These are phyloP conservation scores for Scomber scombrus DNA, from an alignment of 2,113 vertebrate species.

Conservation along the genomic window DNA sequence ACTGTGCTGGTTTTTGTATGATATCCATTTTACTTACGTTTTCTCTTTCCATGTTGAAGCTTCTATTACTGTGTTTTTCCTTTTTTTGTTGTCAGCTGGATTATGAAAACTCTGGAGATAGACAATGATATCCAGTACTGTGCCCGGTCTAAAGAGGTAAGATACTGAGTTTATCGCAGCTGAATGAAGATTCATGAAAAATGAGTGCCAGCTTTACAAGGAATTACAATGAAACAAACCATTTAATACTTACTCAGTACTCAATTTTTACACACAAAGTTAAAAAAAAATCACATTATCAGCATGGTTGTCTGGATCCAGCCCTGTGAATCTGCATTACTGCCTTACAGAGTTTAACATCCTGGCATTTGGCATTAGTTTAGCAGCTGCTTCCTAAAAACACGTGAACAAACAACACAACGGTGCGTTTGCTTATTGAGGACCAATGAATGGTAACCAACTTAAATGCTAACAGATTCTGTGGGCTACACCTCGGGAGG, in stretches of 20 bases:
- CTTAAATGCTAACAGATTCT: no score
- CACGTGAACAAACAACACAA: no score
- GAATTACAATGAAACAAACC: neutral
- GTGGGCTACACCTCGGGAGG: neutral
- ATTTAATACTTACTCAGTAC: neutral
- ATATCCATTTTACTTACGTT: neutral
- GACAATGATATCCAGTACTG: no score
- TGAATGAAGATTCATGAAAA: neutral
- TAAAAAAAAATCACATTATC: neutral
- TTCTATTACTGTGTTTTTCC: no score
- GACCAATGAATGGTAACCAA: no score
- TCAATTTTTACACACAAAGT: slow-evolving; percentile 9
- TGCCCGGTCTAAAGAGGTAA: no score
- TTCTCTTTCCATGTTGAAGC: neutral
- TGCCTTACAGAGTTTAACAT: neutral
- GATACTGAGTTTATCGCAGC: no score
- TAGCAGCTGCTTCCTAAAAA: neutral
- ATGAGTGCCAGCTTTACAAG: neutral
- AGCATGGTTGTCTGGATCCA: neutral
- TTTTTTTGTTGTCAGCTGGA: no score
- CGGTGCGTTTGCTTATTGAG: no score
- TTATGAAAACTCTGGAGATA: no score
- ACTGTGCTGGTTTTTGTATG: no score
- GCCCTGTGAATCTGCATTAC: neutral
- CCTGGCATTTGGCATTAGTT: neutral